Conservation (phyloP, 2,888 invertebrate genomes). For the Drosophila barbarae region DNA sequence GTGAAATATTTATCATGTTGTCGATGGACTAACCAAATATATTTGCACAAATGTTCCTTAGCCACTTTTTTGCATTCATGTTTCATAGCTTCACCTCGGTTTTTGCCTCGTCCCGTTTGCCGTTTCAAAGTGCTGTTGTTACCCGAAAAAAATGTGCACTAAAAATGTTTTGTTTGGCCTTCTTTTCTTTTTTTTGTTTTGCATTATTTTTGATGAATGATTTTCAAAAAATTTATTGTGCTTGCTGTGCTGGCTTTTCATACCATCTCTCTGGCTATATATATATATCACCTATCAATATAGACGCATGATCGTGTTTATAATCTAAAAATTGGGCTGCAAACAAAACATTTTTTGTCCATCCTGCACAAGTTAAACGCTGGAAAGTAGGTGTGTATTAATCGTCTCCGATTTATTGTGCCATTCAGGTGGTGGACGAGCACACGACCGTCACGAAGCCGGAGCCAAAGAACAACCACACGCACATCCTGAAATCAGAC, state of each 20-base stretch:
- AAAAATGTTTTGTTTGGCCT: conserved; percentile 64
- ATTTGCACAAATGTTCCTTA: conserved; percentile 72
- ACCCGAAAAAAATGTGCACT: conserved; percentile 54
- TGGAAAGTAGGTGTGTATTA: not conserved
- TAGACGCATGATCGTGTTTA: conserved; percentile 55
- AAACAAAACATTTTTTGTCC: conserved; percentile 69
- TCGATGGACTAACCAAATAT: conserved; percentile 55
- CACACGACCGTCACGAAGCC: conserved; percentile 86
- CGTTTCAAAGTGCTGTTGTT: conserved; percentile 70
- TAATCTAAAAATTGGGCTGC: conserved; percentile 43
- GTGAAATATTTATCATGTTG: conserved; percentile 36
- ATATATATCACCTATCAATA: conserved; percentile 21
- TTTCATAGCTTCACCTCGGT: conserved; percentile 29
- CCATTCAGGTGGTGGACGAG: conserved; percentile 90
- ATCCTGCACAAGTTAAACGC: conserved; percentile 3
- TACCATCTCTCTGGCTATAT: conserved; percentile 22
- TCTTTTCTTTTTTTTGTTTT: conserved; percentile 21
- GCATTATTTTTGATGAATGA: conserved; percentile 54
- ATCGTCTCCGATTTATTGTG: conserved; percentile 50
- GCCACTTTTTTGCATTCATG: conserved; percentile 17
- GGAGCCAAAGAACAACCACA: conserved; percentile 85
- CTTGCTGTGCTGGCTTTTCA: conserved; percentile 43
- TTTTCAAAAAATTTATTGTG: conserved; percentile 64
- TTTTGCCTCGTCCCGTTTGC: conserved; percentile 49
- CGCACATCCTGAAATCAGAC: conserved; percentile 92